Base-by-base conservation (phyloP, 2,888 invertebrate genomes). In the Amphimallon solstitiale region DNA sequence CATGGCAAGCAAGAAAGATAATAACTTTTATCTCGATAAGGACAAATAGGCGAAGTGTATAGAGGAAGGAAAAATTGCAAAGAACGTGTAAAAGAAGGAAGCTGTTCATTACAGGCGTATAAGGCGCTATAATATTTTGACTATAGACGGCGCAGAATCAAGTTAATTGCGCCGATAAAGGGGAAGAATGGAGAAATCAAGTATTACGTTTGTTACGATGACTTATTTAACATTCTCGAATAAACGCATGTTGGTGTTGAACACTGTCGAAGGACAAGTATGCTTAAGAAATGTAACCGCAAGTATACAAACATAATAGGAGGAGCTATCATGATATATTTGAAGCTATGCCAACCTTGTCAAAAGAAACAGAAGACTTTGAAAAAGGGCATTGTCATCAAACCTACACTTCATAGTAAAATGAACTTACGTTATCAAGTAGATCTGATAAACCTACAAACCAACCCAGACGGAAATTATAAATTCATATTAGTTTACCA, bases 381-480 rank as follows among this genome's bases (percentile, higher is more conserved):
- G n/a, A n/a, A n/a, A n/a, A n/a, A n/a, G n/a, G n/a, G n/a, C n/a
- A n/a, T n/a, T n/a, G n/a, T n/a, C n/a, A n/a, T n/a, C n/a, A n/a
- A n/a, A n/a, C n/a, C n/a, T n/a, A n/a, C n/a, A n/a, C n/a, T n/a
- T n/a, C n/a, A n/a, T n/a, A n/a, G n/a, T n/a, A n/a, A n/a, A n/a
- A n/a, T n/a, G n/a, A n/a, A n/a, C n/a, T n/a, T n/a, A n/a, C n/a
- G n/a, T n/a, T n/a, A n/a, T 54, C 78, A 78, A 72, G 78, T 77
- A 4, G 77, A 79, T 64, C 67, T 79, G 1, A 77, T 78, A 37
- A 77, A 80, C 68, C 70, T 78, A 70, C 77, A 80, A 66, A 67
- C 74, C 4, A 70, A 74, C 15, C 48, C n/a, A n/a, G n/a, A n/a
- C n/a, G n/a, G n/a, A n/a, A n/a, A n/a, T n/a, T n/a, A n/a, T n/a